A percentile compares a stretch with the other conserved stretches of the same genome.
Evolutionary conservation across 2,113 vertebrate species (phyloP).

Genomic region (Rana temporaria): DNA sequence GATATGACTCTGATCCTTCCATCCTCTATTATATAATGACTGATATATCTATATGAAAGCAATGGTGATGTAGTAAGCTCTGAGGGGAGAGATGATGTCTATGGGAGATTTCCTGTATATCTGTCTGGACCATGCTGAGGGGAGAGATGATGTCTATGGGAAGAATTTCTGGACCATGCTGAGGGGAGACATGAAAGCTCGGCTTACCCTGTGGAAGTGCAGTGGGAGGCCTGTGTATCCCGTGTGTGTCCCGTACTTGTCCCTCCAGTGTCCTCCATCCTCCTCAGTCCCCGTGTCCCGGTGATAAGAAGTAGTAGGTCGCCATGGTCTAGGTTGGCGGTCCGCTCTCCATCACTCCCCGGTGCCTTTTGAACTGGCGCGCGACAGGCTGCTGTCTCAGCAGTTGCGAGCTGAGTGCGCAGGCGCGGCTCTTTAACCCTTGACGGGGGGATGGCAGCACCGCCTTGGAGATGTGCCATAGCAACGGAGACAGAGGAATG

Average conservation of each 20-base stretch:
- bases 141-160: no score
- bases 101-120: no score
- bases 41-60: no score
- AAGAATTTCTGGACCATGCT: no score
- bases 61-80: no score
- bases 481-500: conserved; percentile 40
- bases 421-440: conserved; percentile 27
- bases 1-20: no score
- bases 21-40: no score
- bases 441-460: not conserved
- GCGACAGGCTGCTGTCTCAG: conserved; percentile 49
- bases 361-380: conserved; percentile 40
- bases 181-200: no score
- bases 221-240: not conserved
- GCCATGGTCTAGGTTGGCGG: not conserved
- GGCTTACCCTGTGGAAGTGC: not conserved
- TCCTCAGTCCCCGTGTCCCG: no score
- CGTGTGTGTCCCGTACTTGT: no score
- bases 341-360: conserved; percentile 28
- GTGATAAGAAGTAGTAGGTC: not conserved
- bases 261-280: not conserved
- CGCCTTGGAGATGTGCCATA: conserved; percentile 55
- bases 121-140: no score
- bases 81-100: no score
- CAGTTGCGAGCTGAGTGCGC: not conserved